Conservation (phyloP, 1,140 invertebrate species). For the Microplitis mediator region DNA sequence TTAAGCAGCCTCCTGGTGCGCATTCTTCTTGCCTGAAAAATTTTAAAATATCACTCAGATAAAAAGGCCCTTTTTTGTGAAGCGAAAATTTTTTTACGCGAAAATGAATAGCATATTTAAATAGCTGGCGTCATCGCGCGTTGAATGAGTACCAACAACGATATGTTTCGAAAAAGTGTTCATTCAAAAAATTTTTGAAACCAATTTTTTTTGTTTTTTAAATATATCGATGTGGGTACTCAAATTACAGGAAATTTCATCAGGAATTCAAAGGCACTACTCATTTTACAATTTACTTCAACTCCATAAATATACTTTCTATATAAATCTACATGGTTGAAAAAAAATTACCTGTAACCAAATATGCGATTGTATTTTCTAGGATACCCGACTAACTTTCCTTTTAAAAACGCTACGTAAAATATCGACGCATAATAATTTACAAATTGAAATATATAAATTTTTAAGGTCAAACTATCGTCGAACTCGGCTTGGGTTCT, state of each 20-base stretch:
- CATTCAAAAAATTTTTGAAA: no score
- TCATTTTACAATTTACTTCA: no score
- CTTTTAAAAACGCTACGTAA: slow-evolving; percentile 98
- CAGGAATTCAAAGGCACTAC: no score
- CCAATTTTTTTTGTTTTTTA: no score
- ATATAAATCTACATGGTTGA: background rate
- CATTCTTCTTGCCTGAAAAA: slow-evolving; percentile 80
- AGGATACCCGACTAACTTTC: slow-evolving; percentile 86
- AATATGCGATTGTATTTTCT: slow-evolving; percentile 79
- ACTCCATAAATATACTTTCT: no score
- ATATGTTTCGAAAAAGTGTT: no score
- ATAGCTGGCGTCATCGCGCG: background rate
- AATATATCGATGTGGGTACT: no score
- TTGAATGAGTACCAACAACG: no score
- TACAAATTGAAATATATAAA: slow-evolving; percentile 96
- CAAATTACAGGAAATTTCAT: no score
- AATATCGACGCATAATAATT: slow-evolving; percentile 99
- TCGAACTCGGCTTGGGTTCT: slow-evolving; percentile 98
- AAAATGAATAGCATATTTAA: background rate
- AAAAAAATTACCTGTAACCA: slow-evolving; percentile 55
- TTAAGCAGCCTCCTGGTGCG: slow-evolving; percentile 86
- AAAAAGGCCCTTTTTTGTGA: no score
- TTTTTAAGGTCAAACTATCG: slow-evolving; percentile 94
- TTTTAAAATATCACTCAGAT: no score
- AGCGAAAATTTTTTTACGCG: background rate